A percentile compares a stretch with the other conserved stretches of the same genome.
Conservation (phyloP, 2,113 vertebrate genomes). For the Myiagra hebetior region DNA sequence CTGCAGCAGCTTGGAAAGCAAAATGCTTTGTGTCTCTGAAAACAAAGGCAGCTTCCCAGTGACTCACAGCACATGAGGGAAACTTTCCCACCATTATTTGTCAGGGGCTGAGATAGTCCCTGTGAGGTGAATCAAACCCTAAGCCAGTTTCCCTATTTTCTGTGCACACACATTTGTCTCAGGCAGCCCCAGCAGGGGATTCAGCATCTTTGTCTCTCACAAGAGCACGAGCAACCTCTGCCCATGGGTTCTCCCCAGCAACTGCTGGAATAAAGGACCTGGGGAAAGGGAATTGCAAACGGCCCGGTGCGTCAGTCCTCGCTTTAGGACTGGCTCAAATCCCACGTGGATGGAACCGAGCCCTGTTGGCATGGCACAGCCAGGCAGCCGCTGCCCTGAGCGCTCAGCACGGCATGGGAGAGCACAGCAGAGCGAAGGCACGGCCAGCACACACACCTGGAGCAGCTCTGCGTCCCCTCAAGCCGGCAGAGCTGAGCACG, state of each 20-base stretch:
- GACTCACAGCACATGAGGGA: neutral
- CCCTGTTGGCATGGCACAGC: neutral
- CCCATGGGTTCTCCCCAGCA: accelerated
- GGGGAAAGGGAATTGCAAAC: neutral
- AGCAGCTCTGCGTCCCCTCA: neutral
- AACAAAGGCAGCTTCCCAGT: neutral
- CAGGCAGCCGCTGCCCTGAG: neutral
- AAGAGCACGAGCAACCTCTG: neutral
- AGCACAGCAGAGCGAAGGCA: neutral
- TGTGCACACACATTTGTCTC: accelerated
- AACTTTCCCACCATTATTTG: neutral
- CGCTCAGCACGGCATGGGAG: accelerated
- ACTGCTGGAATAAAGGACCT: neutral
- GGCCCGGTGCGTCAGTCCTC: accelerated
- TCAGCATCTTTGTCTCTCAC: neutral
- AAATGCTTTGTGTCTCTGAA: neutral
- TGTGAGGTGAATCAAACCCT: neutral
- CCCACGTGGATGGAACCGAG: neutral
- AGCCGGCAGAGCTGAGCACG: neutral
- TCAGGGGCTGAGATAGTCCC: accelerated
- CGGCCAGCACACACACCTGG: neutral
- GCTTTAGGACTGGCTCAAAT: neutral
- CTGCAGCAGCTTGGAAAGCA: neutral
- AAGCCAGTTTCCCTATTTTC: neutral
- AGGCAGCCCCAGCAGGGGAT: neutral